These are phyloP conservation scores for Caenorhabditis brenneri DNA, from an alignment of 1,140 invertebrate species.

Conservation along the genomic window DNA sequence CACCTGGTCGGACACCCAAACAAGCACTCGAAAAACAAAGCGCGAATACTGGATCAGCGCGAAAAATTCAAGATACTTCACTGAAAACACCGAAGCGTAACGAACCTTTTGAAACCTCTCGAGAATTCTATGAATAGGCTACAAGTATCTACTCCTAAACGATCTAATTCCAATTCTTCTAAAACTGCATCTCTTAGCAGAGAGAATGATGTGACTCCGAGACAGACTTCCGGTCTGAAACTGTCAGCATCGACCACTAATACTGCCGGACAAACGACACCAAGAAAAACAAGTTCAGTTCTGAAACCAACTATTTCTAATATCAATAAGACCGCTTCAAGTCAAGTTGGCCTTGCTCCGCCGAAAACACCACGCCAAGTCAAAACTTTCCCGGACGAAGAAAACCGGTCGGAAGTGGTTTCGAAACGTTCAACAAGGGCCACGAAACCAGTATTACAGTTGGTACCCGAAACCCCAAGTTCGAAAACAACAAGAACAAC, in stretches of 20 bases:
- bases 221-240: not conserved
- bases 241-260: too few relatives aligned
- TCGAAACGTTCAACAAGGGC: not conserved
- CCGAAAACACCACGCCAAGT: not conserved
- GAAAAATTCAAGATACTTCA: too few relatives aligned
- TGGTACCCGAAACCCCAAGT: not conserved
- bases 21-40: not conserved
- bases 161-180: too few relatives aligned
- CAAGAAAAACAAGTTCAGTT: too few relatives aligned
- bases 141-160: too few relatives aligned
- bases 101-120: too few relatives aligned
- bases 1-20: not conserved
- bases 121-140: too few relatives aligned
- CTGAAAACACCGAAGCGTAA: not conserved
- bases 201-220: too few relatives aligned
- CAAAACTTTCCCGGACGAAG: not conserved
- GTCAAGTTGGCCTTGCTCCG: too few relatives aligned
- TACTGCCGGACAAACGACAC: not conserved
- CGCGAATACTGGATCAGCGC: not conserved
- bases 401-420: not conserved
- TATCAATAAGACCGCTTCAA: too few relatives aligned
- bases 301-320: too few relatives aligned
- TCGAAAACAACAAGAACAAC: not conserved
- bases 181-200: too few relatives aligned
- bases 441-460: not conserved